A percentile compares a stretch with the other conserved stretches of the same genome.
These are phyloP conservation scores for Ephialtes manifestator DNA, from an alignment of 2,888 invertebrate species.

Conservation along the genomic window DNA sequence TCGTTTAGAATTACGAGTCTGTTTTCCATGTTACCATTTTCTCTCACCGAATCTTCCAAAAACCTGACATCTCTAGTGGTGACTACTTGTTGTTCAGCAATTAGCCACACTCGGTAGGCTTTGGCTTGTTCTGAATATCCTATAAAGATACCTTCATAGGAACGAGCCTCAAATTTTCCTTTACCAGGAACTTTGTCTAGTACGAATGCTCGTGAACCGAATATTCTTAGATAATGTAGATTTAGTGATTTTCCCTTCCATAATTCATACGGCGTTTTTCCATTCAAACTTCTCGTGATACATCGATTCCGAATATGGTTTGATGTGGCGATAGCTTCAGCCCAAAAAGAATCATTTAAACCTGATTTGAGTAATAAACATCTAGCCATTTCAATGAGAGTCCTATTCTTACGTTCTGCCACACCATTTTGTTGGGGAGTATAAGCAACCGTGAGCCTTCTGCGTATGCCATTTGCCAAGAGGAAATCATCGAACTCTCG, in stretches of 20 bases:
- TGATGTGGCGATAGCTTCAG: conserved; percentile 66
- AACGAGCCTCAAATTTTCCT: conserved; percentile 46
- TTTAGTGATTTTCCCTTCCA: conserved; percentile 19
- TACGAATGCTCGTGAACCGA: conserved; percentile 24
- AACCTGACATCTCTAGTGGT: conserved; percentile 35
- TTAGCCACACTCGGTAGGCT: conserved; percentile 42
- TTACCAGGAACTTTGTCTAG: conserved; percentile 41
- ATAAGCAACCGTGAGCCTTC: conserved; percentile 12
- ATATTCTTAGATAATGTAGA: conserved; percentile 15
- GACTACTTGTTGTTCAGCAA: conserved; percentile 29
- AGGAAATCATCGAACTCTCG: conserved; percentile 9
- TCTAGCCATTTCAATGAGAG: conserved; percentile 63
- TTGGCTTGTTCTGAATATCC: conserved; percentile 48
- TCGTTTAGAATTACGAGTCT: neutral
- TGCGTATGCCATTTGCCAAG: no score
- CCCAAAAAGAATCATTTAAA: conserved; percentile 62
- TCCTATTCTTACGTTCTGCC: conserved; percentile 32
- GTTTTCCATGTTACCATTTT: neutral
- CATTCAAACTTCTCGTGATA: neutral
- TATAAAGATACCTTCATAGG: conserved; percentile 41
- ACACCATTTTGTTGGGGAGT: conserved; percentile 19
- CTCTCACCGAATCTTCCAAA: neutral
- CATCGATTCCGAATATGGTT: neutral
- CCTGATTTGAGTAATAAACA: conserved; percentile 70
- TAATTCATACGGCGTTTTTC: conserved; percentile 29